Evolutionary conservation across 2,113 vertebrate species (phyloP).

Genomic region (Hyperopisus bebe): DNA sequence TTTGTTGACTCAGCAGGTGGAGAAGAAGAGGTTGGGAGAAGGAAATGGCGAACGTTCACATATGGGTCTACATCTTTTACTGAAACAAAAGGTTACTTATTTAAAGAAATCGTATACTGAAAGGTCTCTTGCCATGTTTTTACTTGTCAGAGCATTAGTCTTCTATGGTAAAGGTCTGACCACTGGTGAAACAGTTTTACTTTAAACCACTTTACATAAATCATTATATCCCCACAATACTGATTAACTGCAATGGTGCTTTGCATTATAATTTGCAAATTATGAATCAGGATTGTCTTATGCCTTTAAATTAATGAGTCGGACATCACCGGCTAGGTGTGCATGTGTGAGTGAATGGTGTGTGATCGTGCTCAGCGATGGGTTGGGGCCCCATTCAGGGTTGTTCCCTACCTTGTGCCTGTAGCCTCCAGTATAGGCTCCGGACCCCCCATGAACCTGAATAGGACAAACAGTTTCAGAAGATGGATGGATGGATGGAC

Average conservation of each 20-base stretch:
- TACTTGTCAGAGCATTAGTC: slow-evolving; percentile 8
- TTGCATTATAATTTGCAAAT: neutral
- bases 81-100: slow-evolving; percentile 12
- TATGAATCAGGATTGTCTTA: neutral
- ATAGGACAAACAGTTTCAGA: neutral
- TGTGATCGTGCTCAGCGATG: neutral
- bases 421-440: neutral
- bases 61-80: neutral
- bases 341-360: neutral
- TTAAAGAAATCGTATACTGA: neutral
- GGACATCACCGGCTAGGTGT: neutral
- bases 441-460: neutral
- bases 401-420: neutral
- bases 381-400: neutral
- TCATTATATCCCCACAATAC: neutral
- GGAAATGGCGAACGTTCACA: slow-evolving; percentile 5
- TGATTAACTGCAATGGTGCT: neutral
- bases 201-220: neutral
- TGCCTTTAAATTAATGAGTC: neutral
- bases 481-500: neutral
- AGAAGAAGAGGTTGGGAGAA: too few relatives aligned
- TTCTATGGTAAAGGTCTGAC: neutral
- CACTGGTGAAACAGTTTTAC: neutral
- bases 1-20: slow-evolving; percentile 4
- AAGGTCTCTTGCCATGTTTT: neutral